Evolutionary conservation across 2,113 vertebrate genomes (phyloP), one percentile per base, ranked within the genome.

Genomic region (Sylvilagus bachmani): DNA sequence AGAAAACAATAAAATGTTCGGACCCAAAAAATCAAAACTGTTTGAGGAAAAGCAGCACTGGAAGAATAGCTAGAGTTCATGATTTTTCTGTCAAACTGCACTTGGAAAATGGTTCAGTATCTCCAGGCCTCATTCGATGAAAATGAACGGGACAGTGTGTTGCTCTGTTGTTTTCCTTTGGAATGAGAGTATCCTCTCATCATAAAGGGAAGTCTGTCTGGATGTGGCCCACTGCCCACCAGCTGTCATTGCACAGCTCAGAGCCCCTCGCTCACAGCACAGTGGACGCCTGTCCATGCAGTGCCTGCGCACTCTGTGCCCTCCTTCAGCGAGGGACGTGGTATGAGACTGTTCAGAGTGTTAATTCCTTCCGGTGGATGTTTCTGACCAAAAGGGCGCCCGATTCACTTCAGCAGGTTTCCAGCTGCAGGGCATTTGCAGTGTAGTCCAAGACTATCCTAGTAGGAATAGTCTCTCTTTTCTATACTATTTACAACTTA

Each of bases 181-280:
- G 88, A 86, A 86, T 75, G 81, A 79, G 38, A 86, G 6, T 10
- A 58, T 93, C 89, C 84, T 75, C 67, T 79, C 44, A 62, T 95
- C 27, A 64, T 12, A 44, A 89, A 70, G 31, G 75, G 36, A 25
- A 16, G 33, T 36, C 36, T 62, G 25, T 62, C 64, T 79, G 22
- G 64, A 16, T 38, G 77, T 19, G 25, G 58, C 64, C 22, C 5
- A 3, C 25, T 89, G 29, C 16, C 25, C 25, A 13, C 79, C 0
- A 36, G 4, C 22, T 69, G 79, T 73, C 19, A 14, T 25, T 22
- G 17, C 69, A 69, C 33, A 53, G 21, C 81, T 74, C 13, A 0
- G 0, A 75, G 17, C 16, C 19, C 51, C n/a, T 78, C 12, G 1
- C 10, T 29, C 38, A 2, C 13, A 44, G 64, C 25, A 13, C 3